Evolutionary conservation across 2,113 vertebrate species (phyloP), one percentile per base, ranked within the genome.

Genomic region (Halichoerus grypus): DNA sequence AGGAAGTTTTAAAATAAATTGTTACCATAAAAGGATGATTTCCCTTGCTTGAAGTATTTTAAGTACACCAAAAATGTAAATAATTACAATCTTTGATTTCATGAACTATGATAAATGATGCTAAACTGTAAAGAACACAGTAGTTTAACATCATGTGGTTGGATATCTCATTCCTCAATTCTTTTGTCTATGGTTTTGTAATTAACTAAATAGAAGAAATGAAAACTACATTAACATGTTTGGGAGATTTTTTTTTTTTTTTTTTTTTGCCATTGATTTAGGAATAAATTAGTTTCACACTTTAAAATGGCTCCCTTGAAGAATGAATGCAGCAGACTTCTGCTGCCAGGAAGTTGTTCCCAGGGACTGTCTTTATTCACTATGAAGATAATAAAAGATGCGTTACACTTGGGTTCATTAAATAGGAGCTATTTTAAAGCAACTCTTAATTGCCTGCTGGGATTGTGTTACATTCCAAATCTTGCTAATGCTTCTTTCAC

Each of bases 401-500:
- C 80, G 21, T 93, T 90, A 79, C 51, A 46, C 22, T 53, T 46
- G 39, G 18, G 12, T 88, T 92, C 86, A 84, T 96, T 88, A 94
- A 88, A 63, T 42, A 53, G 24, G 9, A 95, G 21, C 28, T 87
- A 67, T 95, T 97, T 65, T 67, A 86, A 95, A 93, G 22, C 21
- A 97, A 79, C 42, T 88, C 31, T 72, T 83, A 76, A 59, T 97
- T 95, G 46, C 61, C 61, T 77, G 31, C 63, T 76, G 39, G 28
- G 63, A 95, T 74, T 81, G 33, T 36, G 82, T 86, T 84, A 55
- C 53, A 65, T 80, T 91, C 39, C 80, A 94, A 91, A 53, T 94
- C 69, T 96, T 94, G 46, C 63, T 97, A 81, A 92, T 77, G 57
- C 33, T 91, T 97, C 57, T 21, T 84, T 33, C 21, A 55, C n/a